A percentile compares a stretch with the other conserved stretches of the same genome.
Evolutionary conservation across 1,140 invertebrate genomes (phyloP).

Genomic region (Eulimnadia texana): DNA sequence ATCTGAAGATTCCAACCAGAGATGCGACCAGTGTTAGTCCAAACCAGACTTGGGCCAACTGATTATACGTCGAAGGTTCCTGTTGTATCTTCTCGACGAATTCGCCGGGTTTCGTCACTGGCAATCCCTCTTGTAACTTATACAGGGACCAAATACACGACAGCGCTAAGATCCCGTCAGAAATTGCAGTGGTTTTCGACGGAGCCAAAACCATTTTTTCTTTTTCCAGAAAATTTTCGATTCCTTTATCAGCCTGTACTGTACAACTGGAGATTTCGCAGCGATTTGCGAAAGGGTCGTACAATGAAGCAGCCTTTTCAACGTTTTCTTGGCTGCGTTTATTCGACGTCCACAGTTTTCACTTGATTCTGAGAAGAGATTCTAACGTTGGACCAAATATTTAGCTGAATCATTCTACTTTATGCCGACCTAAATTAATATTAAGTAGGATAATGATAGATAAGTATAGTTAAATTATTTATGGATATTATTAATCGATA

Average conservation of each 20-base stretch:
- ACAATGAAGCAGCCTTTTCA: background rate
- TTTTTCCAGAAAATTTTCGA: background rate
- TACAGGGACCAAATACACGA: conserved; percentile 13
- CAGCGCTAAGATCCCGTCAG: conserved; percentile 2
- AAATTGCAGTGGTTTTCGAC: conserved; percentile 10
- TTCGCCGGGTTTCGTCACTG: background rate
- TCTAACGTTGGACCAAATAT: background rate
- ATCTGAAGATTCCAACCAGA: conserved; percentile 6
- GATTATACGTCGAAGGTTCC: conserved; percentile 1
- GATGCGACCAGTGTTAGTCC: conserved; percentile 6
- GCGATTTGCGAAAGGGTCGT: background rate
- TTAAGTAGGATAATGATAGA: no score
- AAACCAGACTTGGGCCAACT: conserved; percentile 12
- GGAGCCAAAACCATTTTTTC: conserved; percentile 7
- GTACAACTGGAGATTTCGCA: no score
- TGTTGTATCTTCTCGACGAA: background rate
- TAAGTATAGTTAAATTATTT: no score
- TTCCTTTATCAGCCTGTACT: no score
- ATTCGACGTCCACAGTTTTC: background rate
- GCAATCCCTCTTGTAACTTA: background rate
- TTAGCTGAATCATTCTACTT: no score
- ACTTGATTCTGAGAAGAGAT: background rate
- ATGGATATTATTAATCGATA: no score
- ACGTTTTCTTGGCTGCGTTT: background rate
- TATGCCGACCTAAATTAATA: no score